Evolutionary conservation across 2,113 vertebrate genomes (phyloP).

Genomic region (Oncorhynchus masou): DNA sequence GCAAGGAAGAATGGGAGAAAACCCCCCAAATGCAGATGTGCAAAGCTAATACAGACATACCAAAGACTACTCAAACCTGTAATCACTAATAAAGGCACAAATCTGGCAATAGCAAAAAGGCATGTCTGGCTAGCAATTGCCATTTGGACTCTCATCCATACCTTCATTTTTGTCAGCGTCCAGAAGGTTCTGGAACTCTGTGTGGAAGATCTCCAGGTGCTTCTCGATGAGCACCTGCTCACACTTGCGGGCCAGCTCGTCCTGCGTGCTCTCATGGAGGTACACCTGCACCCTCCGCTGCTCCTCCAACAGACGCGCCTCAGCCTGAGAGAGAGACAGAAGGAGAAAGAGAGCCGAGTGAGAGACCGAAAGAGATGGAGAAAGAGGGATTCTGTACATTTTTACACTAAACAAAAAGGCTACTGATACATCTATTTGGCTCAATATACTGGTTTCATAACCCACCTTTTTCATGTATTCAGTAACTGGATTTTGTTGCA

Average conservation of each 20-base stretch:
- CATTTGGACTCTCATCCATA: constrained; percentile 28
- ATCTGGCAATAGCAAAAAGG: too few relatives aligned
- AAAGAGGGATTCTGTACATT: neutral
- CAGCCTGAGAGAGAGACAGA: constrained; percentile 67
- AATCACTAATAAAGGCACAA: too few relatives aligned
- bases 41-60: too few relatives aligned
- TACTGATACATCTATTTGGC: neutral
- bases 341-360: neutral
- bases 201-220: constrained; percentile 90
- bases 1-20: too few relatives aligned
- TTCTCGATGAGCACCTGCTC: constrained; percentile 93
- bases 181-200: constrained; percentile 88
- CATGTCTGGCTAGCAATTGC: too few relatives aligned
- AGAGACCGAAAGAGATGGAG: neutral
- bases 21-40: too few relatives aligned
- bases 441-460: neutral
- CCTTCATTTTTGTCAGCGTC: constrained; percentile 93
- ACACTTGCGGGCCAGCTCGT: constrained; percentile 87
- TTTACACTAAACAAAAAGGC: neutral
- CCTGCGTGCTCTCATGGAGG: constrained; percentile 89
- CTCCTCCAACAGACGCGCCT: constrained; percentile 86
- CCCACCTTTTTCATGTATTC: constrained; percentile 86
- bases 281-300: constrained; percentile 89
- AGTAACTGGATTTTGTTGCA: constrained; percentile 89
- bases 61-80: too few relatives aligned